Evolutionary conservation across 2,797 vertebrate genomes (phyloP), one percentile per base, ranked within the genome.

Genomic region (Toxotes lorentzi): DNA sequence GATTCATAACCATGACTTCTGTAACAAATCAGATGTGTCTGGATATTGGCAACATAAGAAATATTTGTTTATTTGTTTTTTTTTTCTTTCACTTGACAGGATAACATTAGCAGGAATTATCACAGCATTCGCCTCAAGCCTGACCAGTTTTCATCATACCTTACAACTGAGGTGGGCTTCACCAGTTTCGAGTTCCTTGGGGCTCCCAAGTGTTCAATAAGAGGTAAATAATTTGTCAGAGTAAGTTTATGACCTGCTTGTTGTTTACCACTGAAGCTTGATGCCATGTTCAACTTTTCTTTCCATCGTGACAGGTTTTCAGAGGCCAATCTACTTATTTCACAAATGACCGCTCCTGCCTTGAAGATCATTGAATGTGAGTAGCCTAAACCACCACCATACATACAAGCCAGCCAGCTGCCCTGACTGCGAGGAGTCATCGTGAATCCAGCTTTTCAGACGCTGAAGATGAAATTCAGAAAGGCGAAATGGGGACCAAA

Each of bases 241-340:
- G 5, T 14, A 61, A 2, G 34, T 59, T 35, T 30, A 32, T 45
- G 19, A 38, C 23, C 16, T 2, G 11, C 13, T 60, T 48, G 5
- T 47, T 14, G 11, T 43, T 57, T 19, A 60, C 7, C 41, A 1
- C 27, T 40, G 47, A 16, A 34, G 23, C 61, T 48, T 32, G 16
- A 51, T 56, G 24, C 11, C 51, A 32, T 30, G 3, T 58, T 61
- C 0, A 73, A 56, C 10, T 14, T 23, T 32, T 19, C 59, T 34
- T 56, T 50, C 23, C 8, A 19, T 23, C 5, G 0, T 56, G 19
- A 21, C 88, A 97, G 97, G 97, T 87, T 97, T 97, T 92, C 96
- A 97, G 90, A 96, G 97, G 89, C 96, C 97, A 56, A 93, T 98
- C 75, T 97, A 96, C 90, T 90, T 97, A 87, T 97, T 96, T 93